Conservation (phyloP, 2,888 invertebrate species). For the Brachycybe producta region DNA sequence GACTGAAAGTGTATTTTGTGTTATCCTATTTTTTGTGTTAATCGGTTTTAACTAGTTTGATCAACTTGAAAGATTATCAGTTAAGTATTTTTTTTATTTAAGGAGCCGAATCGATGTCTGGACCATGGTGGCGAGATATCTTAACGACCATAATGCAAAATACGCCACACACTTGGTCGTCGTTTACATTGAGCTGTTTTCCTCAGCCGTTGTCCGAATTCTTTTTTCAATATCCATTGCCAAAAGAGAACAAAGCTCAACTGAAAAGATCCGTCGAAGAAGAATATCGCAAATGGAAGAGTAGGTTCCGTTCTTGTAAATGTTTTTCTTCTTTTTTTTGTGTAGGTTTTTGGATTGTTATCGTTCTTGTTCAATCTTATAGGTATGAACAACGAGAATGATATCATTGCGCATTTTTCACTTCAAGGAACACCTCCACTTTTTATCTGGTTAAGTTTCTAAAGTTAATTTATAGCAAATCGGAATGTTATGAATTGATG, state of each 20-base stretch:
- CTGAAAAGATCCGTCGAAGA: conserved; percentile 71
- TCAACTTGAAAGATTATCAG: too few relatives aligned
- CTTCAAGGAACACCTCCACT: conserved; percentile 81
- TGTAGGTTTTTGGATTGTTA: too few relatives aligned
- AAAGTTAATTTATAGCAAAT: not conserved
- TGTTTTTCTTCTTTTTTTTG: too few relatives aligned
- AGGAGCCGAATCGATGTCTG: conserved; percentile 46
- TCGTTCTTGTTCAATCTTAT: conserved; percentile 19
- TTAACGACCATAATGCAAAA: conserved; percentile 79
- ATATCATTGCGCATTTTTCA: conserved; percentile 89
- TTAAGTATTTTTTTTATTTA: conserved; percentile 19
- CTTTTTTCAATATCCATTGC: conserved; percentile 60
- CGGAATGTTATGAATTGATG: not conserved
- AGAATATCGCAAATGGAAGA: conserved; percentile 85
- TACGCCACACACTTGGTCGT: conserved; percentile 91
- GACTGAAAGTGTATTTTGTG: too few relatives aligned
- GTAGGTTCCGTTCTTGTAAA: conserved; percentile 23
- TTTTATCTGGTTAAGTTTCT: conserved; percentile 54
- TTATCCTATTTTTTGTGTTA: too few relatives aligned
- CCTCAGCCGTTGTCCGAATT: conserved; percentile 80
- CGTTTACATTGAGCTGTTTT: conserved; percentile 81
- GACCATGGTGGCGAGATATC: conserved; percentile 80
- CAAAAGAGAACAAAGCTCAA: conserved; percentile 78
- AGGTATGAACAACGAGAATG: conserved; percentile 85
- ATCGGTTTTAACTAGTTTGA: too few relatives aligned